phyloP scores from a whole-genome alignment of 2,888 invertebrate genomes.

The Agonum fuliginosum region DNA sequence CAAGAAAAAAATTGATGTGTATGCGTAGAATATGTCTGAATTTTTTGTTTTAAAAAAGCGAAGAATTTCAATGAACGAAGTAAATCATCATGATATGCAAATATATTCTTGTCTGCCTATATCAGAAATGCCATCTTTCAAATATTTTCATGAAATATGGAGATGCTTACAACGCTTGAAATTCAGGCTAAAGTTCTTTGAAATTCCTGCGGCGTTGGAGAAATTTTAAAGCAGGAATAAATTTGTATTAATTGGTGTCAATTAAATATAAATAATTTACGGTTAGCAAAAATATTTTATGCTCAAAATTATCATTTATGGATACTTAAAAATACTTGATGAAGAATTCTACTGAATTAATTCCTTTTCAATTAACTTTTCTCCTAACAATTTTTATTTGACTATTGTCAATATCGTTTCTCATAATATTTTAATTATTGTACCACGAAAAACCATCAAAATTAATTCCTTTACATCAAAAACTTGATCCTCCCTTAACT shows the following conservation, averaged over 20 bases:
- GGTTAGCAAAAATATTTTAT: neutral
- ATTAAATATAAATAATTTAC: neutral
- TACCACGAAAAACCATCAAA: no score
- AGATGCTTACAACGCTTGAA: neutral
- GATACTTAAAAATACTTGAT: no score
- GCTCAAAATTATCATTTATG: no score
- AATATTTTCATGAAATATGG: neutral
- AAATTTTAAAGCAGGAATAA: neutral
- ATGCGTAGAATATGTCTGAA: no score
- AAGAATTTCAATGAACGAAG: neutral
- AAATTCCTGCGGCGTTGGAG: neutral
- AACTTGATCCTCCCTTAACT: neutral
- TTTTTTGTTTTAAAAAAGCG: neutral
- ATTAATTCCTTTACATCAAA: no score
- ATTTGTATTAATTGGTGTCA: neutral
- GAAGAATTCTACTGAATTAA: no score
- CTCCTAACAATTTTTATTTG: no score
- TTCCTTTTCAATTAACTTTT: no score
- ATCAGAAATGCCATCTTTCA: neutral
- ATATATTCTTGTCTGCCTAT: conserved; percentile 2
- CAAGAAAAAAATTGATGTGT: no score
- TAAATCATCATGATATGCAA: neutral
- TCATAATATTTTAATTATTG: no score
- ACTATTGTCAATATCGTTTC: no score
- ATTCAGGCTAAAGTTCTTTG: neutral